These are phyloP conservation scores for Uloborus plumipes DNA, from an alignment of 2,888 invertebrate species.

Conservation along the genomic window DNA sequence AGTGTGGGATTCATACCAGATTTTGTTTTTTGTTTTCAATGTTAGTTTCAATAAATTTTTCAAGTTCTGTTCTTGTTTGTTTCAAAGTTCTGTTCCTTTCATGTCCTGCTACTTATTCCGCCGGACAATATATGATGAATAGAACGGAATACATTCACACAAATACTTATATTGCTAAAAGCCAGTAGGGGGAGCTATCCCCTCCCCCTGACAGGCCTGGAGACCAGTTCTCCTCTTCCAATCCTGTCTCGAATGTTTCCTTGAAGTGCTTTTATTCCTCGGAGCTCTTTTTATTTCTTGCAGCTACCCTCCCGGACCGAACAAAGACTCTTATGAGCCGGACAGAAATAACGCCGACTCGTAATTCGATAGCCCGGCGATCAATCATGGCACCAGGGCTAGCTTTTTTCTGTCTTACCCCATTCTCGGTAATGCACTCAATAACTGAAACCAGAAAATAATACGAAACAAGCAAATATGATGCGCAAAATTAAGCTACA, in stretches of 20 bases:
- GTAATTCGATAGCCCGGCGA: conserved; percentile 50
- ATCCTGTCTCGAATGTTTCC: conserved; percentile 33
- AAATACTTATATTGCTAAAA: too few species aligned
- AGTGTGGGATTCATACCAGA: too few species aligned
- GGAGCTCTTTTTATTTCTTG: conserved; percentile 11
- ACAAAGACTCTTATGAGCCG: conserved; percentile 48
- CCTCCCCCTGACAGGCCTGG: conserved; percentile 4
- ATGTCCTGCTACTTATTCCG: too few species aligned
- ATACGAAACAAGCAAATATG: too few species aligned
- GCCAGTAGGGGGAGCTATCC: neutral
- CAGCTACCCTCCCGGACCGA: conserved; percentile 1
- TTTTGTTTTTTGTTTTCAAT: too few species aligned
- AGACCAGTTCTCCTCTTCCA: conserved; percentile 10
- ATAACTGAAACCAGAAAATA: too few species aligned
- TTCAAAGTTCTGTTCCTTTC: too few species aligned
- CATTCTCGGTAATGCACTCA: conserved; percentile 33
- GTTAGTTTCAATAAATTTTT: too few species aligned
- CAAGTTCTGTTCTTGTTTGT: too few species aligned
- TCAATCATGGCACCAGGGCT: conserved; percentile 45
- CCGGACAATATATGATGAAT: too few species aligned
- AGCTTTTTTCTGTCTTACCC: conserved; percentile 45
- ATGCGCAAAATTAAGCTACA: too few species aligned
- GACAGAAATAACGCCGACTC: conserved; percentile 44
- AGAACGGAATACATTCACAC: too few species aligned
- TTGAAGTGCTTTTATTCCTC: conserved; percentile 11